Base-by-base conservation (phyloP, 2,888 invertebrate species). In the Norana najaformis region DNA sequence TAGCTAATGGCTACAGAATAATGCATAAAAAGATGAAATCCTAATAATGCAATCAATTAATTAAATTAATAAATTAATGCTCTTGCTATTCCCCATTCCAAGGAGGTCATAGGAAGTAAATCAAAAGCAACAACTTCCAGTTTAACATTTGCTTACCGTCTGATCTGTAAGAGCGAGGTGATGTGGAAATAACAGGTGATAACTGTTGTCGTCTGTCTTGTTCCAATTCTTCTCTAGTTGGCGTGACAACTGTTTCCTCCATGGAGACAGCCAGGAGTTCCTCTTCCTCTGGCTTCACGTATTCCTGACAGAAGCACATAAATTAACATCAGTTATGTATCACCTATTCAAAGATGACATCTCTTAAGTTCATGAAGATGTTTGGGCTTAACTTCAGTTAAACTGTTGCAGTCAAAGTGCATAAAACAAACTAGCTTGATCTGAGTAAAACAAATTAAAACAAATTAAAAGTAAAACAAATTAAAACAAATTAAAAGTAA, bases 101-200 rank as follows among this genome's bases (percentile, higher is more conserved):
- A n/a, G 16, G n/a, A 47, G 69, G n/a, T n/a, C n/a, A n/a, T n/a
- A n/a, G n/a, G n/a, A n/a, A n/a, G n/a, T n/a, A n/a, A n/a, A n/a
- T n/a, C n/a, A n/a, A n/a, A n/a, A n/a, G 47, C 8, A n/a, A 11
- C 69, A 69, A 69, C 69, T 11, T 69, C 69, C 69, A 69, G 69
- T n/a, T n/a, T 8, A 69, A 8, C n/a, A n/a, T 69, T n/a, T 69
- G 69, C 85, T 35, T 85, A 85, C 85, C 85, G 23, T 37, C 85
- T 36, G 85, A 85, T 85, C 85, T 35, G 85, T 85, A 85, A 23
- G 85, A 85, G 34, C 37, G 85, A 36, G 85, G 85, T 36, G 85
- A 85, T 13, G 34, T 37, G 37, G 85, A 85, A 85, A 85, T 37
- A 8, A 85, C 85, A 36, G 85, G 85, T 23, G 85, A 85, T 35